Conservation (phyloP, 1,140 invertebrate species). For the Eumeta japonica region DNA sequence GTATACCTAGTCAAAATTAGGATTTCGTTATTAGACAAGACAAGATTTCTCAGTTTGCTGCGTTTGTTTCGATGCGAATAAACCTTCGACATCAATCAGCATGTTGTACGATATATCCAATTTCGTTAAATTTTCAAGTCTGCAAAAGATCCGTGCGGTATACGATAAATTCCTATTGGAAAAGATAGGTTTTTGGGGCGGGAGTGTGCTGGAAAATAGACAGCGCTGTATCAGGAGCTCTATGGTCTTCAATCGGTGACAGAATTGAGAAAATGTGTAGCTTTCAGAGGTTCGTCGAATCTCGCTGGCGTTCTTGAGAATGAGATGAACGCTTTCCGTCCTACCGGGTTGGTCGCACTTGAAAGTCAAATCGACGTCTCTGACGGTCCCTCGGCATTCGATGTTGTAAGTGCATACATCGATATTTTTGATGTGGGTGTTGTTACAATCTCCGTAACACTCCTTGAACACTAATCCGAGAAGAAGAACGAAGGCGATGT, state of each 20-base stretch:
- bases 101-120: constrained; percentile 31
- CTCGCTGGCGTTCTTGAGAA: constrained; percentile 22
- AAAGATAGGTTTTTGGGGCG: constrained; percentile 26
- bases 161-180: constrained; percentile 20
- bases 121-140: constrained; percentile 20
- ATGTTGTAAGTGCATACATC: constrained; percentile 26
- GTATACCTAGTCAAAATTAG: constrained; percentile 22
- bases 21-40: constrained; percentile 29
- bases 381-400: constrained; percentile 23
- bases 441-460: too few relatives aligned
- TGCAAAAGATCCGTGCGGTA: constrained; percentile 23
- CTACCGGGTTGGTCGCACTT: constrained; percentile 35
- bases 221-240: constrained; percentile 26
- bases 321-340: constrained; percentile 26
- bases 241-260: constrained; percentile 26
- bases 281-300: constrained; percentile 16
- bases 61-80: constrained; percentile 30
- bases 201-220: constrained; percentile 24
- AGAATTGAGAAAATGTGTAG: constrained; percentile 18
- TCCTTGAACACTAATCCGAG: too few relatives aligned
- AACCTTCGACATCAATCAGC: constrained; percentile 23
- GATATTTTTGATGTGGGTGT: too few relatives aligned
- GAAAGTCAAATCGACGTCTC: constrained; percentile 14
- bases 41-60: constrained; percentile 26
- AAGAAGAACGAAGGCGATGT: too few relatives aligned